Percentiles rank a stretch among this genome's conserved stretches.
These are phyloP conservation scores for Lucifuga dentata DNA, from an alignment of 2,113 vertebrate genomes.

Conservation along the genomic window DNA sequence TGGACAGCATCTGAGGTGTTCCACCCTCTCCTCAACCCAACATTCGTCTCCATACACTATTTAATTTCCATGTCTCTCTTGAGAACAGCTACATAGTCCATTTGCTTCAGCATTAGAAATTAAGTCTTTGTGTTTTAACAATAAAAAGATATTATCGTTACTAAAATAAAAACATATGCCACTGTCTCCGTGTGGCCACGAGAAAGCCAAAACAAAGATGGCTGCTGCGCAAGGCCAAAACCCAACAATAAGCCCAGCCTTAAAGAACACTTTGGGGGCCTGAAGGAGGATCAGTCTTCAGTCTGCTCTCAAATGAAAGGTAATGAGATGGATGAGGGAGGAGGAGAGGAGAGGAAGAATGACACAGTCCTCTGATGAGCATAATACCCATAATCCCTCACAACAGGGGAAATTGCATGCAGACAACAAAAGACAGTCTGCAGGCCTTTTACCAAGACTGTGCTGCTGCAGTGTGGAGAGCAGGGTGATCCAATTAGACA, in stretches of 20 bases:
- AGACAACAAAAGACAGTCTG: constrained; percentile 19
- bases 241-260: constrained; percentile 48
- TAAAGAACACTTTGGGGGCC: constrained; percentile 39
- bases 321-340: constrained; percentile 31
- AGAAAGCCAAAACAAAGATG: constrained; percentile 50
- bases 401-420: constrained; percentile 21
- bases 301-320: constrained; percentile 58
- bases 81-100: background rate
- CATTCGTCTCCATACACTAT: background rate
- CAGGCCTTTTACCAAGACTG: constrained; percentile 12
- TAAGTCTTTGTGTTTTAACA: background rate
- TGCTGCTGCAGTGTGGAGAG: constrained; percentile 7
- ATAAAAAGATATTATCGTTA: constrained; percentile 19
- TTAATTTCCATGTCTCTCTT: background rate
- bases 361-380: constrained; percentile 39
- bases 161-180: constrained; percentile 34
- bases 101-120: background rate
- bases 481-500: constrained; percentile 20
- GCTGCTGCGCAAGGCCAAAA: constrained; percentile 16
- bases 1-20: background rate
- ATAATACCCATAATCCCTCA: constrained; percentile 60
- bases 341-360: constrained; percentile 23
- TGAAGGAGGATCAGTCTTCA: constrained; percentile 61
- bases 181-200: background rate
- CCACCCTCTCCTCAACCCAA: background rate